A percentile compares a stretch with the other conserved stretches of the same genome.
Evolutionary conservation across 2,888 invertebrate species (phyloP).

Genomic region (Luperina testacea): DNA sequence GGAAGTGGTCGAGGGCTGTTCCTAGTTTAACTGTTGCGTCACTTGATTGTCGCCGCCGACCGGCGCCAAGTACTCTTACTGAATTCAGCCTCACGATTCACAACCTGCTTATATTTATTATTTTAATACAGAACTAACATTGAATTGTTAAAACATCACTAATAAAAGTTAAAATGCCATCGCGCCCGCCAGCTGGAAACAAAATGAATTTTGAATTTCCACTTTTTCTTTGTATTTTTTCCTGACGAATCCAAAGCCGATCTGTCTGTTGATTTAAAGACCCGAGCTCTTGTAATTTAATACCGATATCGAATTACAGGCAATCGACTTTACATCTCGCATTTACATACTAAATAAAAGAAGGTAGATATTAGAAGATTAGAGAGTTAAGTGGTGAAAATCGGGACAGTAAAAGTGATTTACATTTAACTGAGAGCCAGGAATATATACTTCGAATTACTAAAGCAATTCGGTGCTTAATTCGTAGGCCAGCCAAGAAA

Average conservation of each 20-base stretch:
- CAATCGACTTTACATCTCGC: conserved; percentile 66
- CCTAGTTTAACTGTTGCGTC: conserved; percentile 88
- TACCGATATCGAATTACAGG: conserved; percentile 66
- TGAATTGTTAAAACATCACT: conserved; percentile 21
- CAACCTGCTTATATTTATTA: conserved; percentile 56
- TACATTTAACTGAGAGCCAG: conserved; percentile 87
- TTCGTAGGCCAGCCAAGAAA: conserved; percentile 89
- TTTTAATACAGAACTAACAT: conserved; percentile 44
- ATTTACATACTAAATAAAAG: conserved; percentile 76
- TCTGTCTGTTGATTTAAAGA: conserved; percentile 60
- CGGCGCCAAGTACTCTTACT: conserved; percentile 64
- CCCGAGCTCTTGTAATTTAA: conserved; percentile 60
- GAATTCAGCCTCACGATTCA: conserved; percentile 51
- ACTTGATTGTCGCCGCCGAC: conserved; percentile 80
- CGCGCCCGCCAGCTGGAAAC: conserved; percentile 11
- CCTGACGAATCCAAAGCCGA: conserved; percentile 48
- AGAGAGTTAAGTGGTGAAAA: conserved; percentile 82
- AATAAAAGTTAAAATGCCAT: conserved; percentile 40
- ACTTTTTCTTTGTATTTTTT: conserved; percentile 57
- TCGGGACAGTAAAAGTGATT: conserved; percentile 89
- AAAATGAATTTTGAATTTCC: conserved; percentile 47
- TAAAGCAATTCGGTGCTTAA: conserved; percentile 89
- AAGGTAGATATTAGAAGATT: conserved; percentile 79
- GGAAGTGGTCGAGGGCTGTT: conserved; percentile 87
- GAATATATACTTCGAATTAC: conserved; percentile 89